Evolutionary conservation across 2,113 vertebrate species (phyloP).

Genomic region (Aspiorhynchus laticeps): DNA sequence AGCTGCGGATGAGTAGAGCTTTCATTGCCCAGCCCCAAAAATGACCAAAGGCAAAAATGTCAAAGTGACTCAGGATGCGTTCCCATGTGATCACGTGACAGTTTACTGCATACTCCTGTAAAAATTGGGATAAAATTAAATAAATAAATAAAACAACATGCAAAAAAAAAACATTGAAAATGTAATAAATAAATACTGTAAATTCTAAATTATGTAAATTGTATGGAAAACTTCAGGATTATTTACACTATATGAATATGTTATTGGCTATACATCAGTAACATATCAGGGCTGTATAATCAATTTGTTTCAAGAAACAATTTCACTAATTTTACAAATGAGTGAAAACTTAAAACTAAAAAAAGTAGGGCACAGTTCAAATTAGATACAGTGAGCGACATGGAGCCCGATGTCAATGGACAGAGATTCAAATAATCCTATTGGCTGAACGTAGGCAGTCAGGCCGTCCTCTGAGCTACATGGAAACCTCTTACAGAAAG

Average conservation of each 20-base stretch:
- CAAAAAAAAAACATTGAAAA: not conserved
- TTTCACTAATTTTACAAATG: no score
- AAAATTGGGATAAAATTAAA: not conserved
- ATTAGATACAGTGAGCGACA: not conserved
- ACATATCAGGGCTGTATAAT: no score
- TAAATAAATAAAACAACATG: not conserved
- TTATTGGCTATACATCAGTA: no score
- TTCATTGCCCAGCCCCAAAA: slow-evolving; percentile 98
- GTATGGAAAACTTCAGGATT: no score
- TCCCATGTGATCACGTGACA: slow-evolving; percentile 95
- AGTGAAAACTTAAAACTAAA: no score
- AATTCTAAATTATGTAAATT: no score
- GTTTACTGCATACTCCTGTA: slow-evolving; percentile 93
- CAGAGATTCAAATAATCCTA: slow-evolving; percentile 34
- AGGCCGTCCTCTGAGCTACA: slow-evolving; percentile 13
- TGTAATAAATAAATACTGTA: no score
- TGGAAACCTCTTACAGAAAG: slow-evolving; percentile 45
- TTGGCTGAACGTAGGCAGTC: not conserved
- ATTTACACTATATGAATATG: no score
- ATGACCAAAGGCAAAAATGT: slow-evolving; percentile 94
- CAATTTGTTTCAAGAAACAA: no score
- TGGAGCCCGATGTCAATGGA: not conserved
- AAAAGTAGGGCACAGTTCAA: not conserved
- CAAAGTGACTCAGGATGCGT: slow-evolving; percentile 90
- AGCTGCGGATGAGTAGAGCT: slow-evolving; percentile 92